Conservation (phyloP, 2,888 invertebrate genomes). For the Xestobium rufovillosum region DNA sequence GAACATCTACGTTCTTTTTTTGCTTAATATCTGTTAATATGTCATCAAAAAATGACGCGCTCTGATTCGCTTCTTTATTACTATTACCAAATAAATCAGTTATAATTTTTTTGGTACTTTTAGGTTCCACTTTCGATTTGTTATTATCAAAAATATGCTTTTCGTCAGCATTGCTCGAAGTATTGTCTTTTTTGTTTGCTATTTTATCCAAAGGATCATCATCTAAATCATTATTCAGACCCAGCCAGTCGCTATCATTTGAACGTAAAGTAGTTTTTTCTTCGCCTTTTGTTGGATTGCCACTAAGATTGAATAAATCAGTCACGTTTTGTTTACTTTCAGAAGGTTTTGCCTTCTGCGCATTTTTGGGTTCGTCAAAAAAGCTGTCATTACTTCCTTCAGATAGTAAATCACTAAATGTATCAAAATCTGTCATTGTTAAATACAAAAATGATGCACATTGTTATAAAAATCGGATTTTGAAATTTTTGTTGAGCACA, state of each 20-base stretch:
- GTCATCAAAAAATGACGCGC: too few relatives aligned
- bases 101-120: background rate
- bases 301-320: conserved; percentile 29
- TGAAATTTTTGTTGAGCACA: too few relatives aligned
- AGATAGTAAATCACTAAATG: conserved; percentile 41
- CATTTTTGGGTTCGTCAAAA: conserved; percentile 53
- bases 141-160: too few relatives aligned
- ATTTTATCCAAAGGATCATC: conserved; percentile 34
- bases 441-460: background rate
- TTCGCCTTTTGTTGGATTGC: conserved; percentile 23
- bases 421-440: background rate
- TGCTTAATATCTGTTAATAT: too few relatives aligned
- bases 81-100: too few relatives aligned
- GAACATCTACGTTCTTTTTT: background rate
- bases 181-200: conserved; percentile 11
- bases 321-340: conserved; percentile 35
- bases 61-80: too few relatives aligned
- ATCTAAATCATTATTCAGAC: too few relatives aligned
- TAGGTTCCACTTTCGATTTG: background rate
- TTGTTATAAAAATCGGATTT: too few relatives aligned
- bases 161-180: too few relatives aligned
- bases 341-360: conserved; percentile 28
- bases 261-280: too few relatives aligned
- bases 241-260: too few relatives aligned
- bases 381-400: conserved; percentile 67